Conservation (phyloP, 2,797 vertebrate genomes). For the Acipenser ruthenus region DNA sequence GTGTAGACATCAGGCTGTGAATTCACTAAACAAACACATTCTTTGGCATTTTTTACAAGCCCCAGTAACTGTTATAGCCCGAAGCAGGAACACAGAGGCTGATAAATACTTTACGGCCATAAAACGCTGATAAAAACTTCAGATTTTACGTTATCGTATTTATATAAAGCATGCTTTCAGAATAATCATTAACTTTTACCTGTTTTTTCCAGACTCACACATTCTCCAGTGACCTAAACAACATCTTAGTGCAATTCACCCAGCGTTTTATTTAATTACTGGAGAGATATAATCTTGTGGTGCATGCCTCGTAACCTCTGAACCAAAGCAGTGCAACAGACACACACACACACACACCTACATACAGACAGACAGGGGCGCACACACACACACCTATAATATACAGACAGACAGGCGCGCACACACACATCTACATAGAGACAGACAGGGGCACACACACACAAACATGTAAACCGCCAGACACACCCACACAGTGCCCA, state of each 20-base stretch:
- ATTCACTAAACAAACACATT: no score
- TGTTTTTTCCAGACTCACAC: constrained; percentile 21
- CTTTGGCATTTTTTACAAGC: not conserved
- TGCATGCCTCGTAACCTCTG: not conserved
- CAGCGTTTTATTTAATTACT: not conserved
- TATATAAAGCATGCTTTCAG: constrained; percentile 22
- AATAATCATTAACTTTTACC: constrained; percentile 42
- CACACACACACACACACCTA: no score
- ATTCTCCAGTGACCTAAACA: constrained; percentile 38
- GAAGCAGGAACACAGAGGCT: constrained; percentile 1
- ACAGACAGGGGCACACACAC: not conserved
- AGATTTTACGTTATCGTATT: constrained; percentile 20
- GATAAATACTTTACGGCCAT: constrained; percentile 14
- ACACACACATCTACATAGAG: not conserved
- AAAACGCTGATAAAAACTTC: constrained; percentile 22
- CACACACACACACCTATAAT: no score
- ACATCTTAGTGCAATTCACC: constrained; percentile 2
- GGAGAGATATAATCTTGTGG: no score
- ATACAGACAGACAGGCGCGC: no score
- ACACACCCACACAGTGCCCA: not conserved
- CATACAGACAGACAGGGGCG: no score
- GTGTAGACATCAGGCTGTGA: no score
- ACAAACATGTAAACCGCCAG: not conserved
- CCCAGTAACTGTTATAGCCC: not conserved
- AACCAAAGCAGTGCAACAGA: not conserved